Conservation (phyloP, 1,140 invertebrate genomes). For the Drosophila lacteicornis region DNA sequence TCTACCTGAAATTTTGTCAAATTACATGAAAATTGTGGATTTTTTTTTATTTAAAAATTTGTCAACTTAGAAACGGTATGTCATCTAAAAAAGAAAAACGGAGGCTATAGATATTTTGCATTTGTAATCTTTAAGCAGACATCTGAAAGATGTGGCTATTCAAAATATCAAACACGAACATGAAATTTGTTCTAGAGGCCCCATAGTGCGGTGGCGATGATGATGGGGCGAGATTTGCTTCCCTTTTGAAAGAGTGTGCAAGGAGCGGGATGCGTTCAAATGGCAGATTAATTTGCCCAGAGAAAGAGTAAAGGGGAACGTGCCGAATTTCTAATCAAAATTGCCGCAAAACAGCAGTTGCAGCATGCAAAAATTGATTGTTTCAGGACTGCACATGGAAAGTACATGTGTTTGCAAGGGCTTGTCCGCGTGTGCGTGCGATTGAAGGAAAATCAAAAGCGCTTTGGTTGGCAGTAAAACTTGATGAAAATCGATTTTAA, state of each 20-base stretch:
- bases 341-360: constrained; percentile 69
- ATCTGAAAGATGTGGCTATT: too few species aligned
- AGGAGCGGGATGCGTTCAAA: constrained; percentile 32
- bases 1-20: too few species aligned
- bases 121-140: too few species aligned
- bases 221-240: constrained; percentile 30
- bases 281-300: constrained; percentile 58
- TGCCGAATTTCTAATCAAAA: constrained; percentile 80
- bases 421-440: constrained; percentile 32
- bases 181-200: too few species aligned
- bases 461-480: constrained; percentile 66
- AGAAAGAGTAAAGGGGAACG: constrained; percentile 30
- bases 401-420: constrained; percentile 13
- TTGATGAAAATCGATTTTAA: constrained; percentile 83
- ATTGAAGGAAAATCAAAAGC: constrained; percentile 61
- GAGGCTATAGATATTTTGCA: too few species aligned
- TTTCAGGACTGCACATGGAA: constrained; percentile 34
- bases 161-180: too few species aligned
- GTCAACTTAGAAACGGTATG: too few species aligned
- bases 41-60: too few species aligned
- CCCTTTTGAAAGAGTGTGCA: background rate
- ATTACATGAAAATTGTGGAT: too few species aligned
- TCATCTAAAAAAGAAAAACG: too few species aligned
- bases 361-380: constrained; percentile 71
- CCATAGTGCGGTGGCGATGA: constrained; percentile 3